Percentiles rank a stretch among this genome's conserved stretches.
phyloP scores from a whole-genome alignment of 2,797 vertebrate species.

The Sebastes elongatus region DNA sequence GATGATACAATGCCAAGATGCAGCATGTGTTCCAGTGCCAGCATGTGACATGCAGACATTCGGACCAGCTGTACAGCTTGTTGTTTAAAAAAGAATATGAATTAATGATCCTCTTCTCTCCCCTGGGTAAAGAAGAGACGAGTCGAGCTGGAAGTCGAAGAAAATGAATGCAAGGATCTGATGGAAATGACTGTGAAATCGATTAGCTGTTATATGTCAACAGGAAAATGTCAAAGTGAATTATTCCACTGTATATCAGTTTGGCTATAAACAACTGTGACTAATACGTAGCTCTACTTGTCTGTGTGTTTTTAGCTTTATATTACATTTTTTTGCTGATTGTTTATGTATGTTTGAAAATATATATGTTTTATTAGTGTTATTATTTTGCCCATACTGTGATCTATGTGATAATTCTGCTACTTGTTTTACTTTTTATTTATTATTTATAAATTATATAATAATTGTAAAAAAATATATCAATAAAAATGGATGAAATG shows the following conservation, averaged over 20 bases:
- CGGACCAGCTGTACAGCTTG: constrained; percentile 13
- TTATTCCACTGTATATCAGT: background rate
- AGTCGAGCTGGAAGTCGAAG: background rate
- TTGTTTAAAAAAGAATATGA: background rate
- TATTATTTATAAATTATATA: too few relatives aligned
- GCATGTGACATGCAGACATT: constrained; percentile 1
- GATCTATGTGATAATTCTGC: too few relatives aligned
- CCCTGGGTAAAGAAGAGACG: background rate
- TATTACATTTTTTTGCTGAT: too few relatives aligned
- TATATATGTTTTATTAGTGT: too few relatives aligned
- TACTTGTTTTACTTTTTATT: too few relatives aligned
- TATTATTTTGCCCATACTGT: too few relatives aligned
- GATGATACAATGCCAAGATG: constrained; percentile 21
- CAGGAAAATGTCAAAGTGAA: background rate
- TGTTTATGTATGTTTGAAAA: too few relatives aligned
- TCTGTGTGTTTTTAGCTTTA: too few relatives aligned
- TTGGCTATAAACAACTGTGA: too few relatives aligned
- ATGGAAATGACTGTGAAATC: background rate
- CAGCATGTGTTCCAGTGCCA: background rate
- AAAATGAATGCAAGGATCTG: background rate
- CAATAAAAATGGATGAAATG: too few relatives aligned
- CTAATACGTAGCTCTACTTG: too few relatives aligned
- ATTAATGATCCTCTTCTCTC: background rate
- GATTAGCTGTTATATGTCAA: background rate
- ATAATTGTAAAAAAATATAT: too few relatives aligned